Evolutionary conservation across 2,113 vertebrate species (phyloP).

Genomic region (Thymallus thymallus): DNA sequence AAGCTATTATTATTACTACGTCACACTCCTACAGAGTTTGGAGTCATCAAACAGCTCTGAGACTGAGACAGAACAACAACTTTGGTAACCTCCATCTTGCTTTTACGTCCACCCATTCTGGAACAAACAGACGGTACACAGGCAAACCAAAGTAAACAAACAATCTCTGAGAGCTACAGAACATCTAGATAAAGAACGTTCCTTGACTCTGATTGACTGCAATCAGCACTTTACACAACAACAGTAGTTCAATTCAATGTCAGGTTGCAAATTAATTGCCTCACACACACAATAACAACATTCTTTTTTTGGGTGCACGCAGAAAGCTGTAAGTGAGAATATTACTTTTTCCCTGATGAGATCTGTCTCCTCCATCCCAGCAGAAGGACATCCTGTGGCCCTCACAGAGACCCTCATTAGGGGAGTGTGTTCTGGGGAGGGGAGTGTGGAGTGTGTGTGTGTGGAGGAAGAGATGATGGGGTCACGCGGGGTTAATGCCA

Average conservation of each 20-base stretch:
- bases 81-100: background rate
- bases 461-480: constrained; percentile 13
- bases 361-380: constrained; percentile 49
- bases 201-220: constrained; percentile 60
- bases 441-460: constrained; percentile 10
- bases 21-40: background rate
- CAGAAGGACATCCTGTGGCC: constrained; percentile 38
- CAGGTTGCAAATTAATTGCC: constrained; percentile 57
- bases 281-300: constrained; percentile 16
- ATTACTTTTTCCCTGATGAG: constrained; percentile 52
- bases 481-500: constrained; percentile 70
- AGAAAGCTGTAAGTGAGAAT: constrained; percentile 54
- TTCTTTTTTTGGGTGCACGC: constrained; percentile 19
- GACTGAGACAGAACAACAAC: background rate
- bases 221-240: constrained; percentile 1
- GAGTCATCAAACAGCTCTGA: background rate
- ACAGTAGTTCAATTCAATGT: constrained; percentile 40
- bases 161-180: constrained; percentile 43
- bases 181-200: constrained; percentile 42
- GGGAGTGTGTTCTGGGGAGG: constrained; percentile 52
- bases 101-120: background rate
- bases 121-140: constrained; percentile 23
- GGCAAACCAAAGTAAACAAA: constrained; percentile 57
- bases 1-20: too few species aligned
- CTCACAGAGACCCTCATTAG: constrained; percentile 65